Conservation (phyloP, 2,113 vertebrate genomes). For the Panthera leo region DNA sequence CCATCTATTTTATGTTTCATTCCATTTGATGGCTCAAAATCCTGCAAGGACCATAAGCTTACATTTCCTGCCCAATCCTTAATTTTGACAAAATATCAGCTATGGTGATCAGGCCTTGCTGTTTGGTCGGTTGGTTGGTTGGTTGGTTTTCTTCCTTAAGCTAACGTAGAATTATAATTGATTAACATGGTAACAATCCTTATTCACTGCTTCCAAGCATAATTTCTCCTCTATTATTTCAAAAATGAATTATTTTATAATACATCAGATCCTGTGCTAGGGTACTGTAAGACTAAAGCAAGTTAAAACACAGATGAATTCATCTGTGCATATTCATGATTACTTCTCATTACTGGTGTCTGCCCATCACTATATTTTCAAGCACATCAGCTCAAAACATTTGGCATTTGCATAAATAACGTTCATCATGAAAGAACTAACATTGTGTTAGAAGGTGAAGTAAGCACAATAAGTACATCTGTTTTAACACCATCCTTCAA, state of each 20-base stretch:
- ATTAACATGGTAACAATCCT: neutral
- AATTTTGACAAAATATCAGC: neutral
- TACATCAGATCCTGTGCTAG: too few relatives aligned
- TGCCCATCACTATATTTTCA: constrained; percentile 37
- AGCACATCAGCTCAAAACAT: neutral
- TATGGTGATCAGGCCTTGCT: neutral
- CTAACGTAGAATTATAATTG: neutral
- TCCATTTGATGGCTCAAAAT: neutral
- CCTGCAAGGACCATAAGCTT: rapidly evolving
- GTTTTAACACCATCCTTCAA: constrained; percentile 45
- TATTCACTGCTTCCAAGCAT: neutral
- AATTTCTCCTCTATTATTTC: neutral
- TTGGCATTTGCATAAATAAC: constrained; percentile 10
- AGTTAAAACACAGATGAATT: neutral
- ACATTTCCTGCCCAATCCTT: neutral
- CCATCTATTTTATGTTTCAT: neutral
- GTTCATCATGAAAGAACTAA: constrained; percentile 14
- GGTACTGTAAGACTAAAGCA: neutral
- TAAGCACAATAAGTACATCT: neutral
- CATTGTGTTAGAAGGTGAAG: constrained; percentile 19
- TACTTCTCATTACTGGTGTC: neutral
- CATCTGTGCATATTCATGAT: constrained; percentile 12
- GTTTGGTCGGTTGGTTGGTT: neutral
- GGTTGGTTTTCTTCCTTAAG: neutral
- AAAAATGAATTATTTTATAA: neutral